Conservation (phyloP, 1,140 invertebrate genomes). For the Ruditapes philippinarum region DNA sequence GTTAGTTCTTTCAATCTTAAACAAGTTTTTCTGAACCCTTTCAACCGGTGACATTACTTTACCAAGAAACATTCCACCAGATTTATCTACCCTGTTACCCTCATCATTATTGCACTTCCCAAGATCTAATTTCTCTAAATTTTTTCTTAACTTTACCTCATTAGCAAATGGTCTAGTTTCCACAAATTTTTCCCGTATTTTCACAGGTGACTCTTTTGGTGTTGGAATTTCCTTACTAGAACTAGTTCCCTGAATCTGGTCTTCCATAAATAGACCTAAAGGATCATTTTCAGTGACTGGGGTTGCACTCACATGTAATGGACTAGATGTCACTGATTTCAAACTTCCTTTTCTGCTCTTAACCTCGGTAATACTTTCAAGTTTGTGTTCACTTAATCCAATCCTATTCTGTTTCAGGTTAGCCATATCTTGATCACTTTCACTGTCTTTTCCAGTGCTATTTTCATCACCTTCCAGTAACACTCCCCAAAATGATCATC, state of each 20-base stretch:
- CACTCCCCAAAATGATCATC: neutral
- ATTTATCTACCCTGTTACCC: constrained; percentile 26
- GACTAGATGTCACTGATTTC: constrained; percentile 66
- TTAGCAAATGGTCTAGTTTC: constrained; percentile 46
- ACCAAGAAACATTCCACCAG: neutral
- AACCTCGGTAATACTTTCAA: constrained; percentile 40
- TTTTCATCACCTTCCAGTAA: neutral
- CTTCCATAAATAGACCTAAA: constrained; percentile 91
- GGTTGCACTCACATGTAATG: constrained; percentile 87
- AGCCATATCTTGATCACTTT: neutral
- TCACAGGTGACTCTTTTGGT: constrained; percentile 48
- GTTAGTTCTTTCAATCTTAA: constrained; percentile 77
- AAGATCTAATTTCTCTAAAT: constrained; percentile 43
- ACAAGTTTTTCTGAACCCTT: constrained; percentile 69
- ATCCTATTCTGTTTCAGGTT: neutral
- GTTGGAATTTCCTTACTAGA: neutral
- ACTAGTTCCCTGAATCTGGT: neutral
- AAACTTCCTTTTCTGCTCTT: constrained; percentile 44
- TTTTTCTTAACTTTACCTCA: constrained; percentile 30
- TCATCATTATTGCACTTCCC: constrained; percentile 49
- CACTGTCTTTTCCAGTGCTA: neutral
- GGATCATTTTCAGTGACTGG: constrained; percentile 97
- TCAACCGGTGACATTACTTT: constrained; percentile 70
- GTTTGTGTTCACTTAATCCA: constrained; percentile 9
- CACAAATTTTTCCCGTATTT: constrained; percentile 48